phyloP scores from a whole-genome alignment of 2,888 invertebrate genomes.

The Villa cingulata region DNA sequence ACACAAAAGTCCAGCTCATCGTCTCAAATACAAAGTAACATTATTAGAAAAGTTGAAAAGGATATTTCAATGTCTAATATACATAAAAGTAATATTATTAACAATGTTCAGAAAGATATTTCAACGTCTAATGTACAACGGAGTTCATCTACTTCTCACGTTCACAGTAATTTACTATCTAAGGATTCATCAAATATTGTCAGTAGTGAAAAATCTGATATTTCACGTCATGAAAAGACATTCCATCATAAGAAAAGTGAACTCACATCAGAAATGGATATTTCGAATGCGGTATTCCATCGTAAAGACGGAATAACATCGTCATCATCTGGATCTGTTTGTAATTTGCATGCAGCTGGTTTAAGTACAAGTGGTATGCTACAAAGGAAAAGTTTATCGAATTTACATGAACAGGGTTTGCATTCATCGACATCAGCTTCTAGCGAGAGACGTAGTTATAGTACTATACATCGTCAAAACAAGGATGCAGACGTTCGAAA shows the following conservation, averaged over 20 bases:
- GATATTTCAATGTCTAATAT: neutral
- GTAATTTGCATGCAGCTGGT: constrained; percentile 52
- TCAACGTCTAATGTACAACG: constrained; percentile 14
- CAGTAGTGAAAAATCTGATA: neutral
- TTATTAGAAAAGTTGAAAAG: no score
- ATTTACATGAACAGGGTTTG: constrained; percentile 59
- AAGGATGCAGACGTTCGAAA: constrained; percentile 41
- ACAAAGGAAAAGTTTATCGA: constrained; percentile 66
- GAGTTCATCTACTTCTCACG: no score
- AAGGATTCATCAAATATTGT: neutral
- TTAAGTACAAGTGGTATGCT: constrained; percentile 46
- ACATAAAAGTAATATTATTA: neutral
- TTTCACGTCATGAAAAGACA: constrained; percentile 22
- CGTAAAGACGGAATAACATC: constrained; percentile 43
- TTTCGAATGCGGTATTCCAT: constrained; percentile 63
- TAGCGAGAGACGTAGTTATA: constrained; percentile 62
- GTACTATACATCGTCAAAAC: constrained; percentile 60
- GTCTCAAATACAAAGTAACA: neutral
- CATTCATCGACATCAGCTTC: constrained; percentile 51
- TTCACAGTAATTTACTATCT: neutral
- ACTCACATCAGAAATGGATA: constrained; percentile 58
- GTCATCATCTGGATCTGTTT: constrained; percentile 46
- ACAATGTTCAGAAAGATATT: constrained; percentile 10
- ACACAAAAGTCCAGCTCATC: no score
- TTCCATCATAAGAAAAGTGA: constrained; percentile 60